Base-by-base conservation (phyloP, 2,888 invertebrate species). In the Epirrhoe tristata region DNA sequence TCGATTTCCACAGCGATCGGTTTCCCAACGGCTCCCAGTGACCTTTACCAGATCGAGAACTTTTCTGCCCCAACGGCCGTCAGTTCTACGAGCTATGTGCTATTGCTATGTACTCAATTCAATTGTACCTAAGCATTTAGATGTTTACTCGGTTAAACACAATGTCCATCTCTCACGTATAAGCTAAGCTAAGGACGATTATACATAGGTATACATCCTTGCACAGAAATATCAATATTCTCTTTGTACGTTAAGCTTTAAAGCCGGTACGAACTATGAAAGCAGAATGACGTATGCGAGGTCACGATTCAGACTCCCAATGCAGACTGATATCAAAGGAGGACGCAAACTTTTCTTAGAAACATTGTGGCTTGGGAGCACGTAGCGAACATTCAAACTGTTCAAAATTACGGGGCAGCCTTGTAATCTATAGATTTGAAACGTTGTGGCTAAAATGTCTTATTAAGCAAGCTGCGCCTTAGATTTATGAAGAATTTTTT, bases 221-320 rank as follows among this genome's bases (percentile, higher is more conserved):
- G 46, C 53, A 53, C 12, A n/a, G 31, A 12, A 31, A 32, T 52
- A 56, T 51, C 59, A 8, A 12, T 56, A 53, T 57, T 46, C 53
- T 56, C 63, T 68, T 55, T 68, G 61, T 67, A 36, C 48, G 50
- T 54, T 43, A 24, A 59, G 59, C 52, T 59, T 61, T 32, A 48
- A 62, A 46, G 53, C 59, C 56, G 46, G 36, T 51, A 36, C n/a
- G 54, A 57, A 66, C 31, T 51, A 36, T 10, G 54, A 57, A 66
- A 72, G 66, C 50, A 51, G 64, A 65, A 62, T 70, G 63, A 62
- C 67, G 68, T 69, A 72, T 71, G 70, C 70, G 60, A 48, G 66
- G 63, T 65, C 72, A 72, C 70, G 72, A 68, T 61, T 61, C 56
- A 8, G 43, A 59, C 56, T 63, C 63, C 58, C 36, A 48, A 56